These are phyloP conservation scores for Apostichopus parvimensis DNA, from an alignment of 35 echinoderm and acorn worm species.

Conservation along the genomic window DNA sequence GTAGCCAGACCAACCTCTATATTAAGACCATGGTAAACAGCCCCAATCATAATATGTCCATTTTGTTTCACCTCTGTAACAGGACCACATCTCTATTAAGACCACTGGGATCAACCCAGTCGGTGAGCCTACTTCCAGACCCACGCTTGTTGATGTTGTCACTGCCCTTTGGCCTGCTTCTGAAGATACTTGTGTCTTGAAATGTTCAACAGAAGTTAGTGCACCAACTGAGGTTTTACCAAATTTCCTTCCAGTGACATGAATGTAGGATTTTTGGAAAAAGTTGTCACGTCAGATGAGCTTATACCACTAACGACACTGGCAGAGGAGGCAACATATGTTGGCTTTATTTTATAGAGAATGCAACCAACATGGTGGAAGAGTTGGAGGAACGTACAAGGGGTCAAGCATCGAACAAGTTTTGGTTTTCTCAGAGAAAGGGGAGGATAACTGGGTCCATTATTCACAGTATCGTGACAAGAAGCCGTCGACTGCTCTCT, in stretches of 20 bases:
- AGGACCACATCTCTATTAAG: no score
- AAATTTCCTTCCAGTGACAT: conserved; percentile 1
- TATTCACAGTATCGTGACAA: conserved; percentile 22
- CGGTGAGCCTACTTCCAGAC: background rate
- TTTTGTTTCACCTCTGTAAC: no score
- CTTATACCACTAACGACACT: background rate
- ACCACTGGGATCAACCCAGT: no score
- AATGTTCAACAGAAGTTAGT: background rate
- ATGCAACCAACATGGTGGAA: conserved; percentile 15
- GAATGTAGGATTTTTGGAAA: background rate
- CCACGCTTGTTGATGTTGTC: background rate
- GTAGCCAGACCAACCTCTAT: no score
- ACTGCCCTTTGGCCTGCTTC: background rate
- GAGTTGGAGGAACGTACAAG: conserved; percentile 30
- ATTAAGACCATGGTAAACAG: no score
- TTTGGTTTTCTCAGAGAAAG: conserved; percentile 64
- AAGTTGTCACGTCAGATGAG: background rate
- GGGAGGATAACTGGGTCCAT: conserved; percentile 59
- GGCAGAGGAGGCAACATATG: background rate
- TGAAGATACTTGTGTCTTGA: conserved; percentile 7
- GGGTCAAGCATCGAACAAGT: conserved; percentile 40
- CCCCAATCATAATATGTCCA: no score
- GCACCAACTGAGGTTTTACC: background rate
- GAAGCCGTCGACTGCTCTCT: background rate
- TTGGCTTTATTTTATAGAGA: conserved; percentile 3